Evolutionary conservation across 2,113 vertebrate species (phyloP), one percentile per base, ranked within the genome.

Genomic region (Saimiri boliviensis): DNA sequence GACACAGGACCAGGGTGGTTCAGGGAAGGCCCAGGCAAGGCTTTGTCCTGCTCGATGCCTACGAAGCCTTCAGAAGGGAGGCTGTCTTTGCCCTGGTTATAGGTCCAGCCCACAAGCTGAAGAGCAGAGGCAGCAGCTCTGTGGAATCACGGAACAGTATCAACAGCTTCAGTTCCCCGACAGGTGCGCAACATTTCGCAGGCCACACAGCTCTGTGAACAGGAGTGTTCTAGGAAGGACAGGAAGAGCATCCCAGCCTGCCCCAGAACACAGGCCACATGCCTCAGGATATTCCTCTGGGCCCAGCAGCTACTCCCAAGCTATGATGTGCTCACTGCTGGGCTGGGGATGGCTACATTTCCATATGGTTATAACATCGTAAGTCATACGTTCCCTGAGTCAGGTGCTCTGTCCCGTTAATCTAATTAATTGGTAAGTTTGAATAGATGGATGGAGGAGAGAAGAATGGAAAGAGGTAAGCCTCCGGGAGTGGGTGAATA

Each of bases 111-210:
- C 56, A 27, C 9, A 58, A 76, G 32, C 35, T 5, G 32, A 35
- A 21, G 70, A 45, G 82, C 40, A 89, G 79, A 23, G 73, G 7
- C 45, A 8, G 9, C 10, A 21, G n/a, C 37, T 74, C 70, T 70
- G 16, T 54, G 77, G 60, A 42, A 40, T 37, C 5, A 17, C 80
- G 8, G 27, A 35, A 52, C n/a, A 52, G 52, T 8, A 40, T 10
- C 3, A 20, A 49, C 8, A 40, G n/a, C 30, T 71, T 35, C 3
- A 1, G 0, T 8, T 40, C 17, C 9, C 45, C 0, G 0, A 2
- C 0, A 0, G 6, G 35, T 19, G 23, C 27, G n/a, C 16, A 37
- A 49, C 27, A 8, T 13, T 23, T 77, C 81, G 13, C 27, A 83
- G 52, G 85, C 21, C 68, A n/a, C 80, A 52, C 12, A 45, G 54